Conservation (phyloP, 2,797 vertebrate genomes). For the Macropus fuliginosus region DNA sequence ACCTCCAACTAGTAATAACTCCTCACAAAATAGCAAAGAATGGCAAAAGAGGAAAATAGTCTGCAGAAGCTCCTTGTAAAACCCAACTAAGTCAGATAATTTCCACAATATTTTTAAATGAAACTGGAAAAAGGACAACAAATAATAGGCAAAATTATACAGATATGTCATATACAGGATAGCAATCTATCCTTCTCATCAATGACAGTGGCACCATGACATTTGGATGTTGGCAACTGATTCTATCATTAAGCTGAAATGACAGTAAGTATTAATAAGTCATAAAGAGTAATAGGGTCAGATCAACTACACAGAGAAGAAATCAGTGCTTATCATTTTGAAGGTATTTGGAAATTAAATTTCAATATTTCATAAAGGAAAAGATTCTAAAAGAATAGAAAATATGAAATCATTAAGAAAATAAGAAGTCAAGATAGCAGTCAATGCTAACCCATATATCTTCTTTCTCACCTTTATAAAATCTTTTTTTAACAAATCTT, state of each 20-base stretch:
- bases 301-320: not conserved
- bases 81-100: not conserved
- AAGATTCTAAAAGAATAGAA: not conserved
- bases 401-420: not conserved
- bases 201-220: not conserved
- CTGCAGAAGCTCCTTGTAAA: not conserved
- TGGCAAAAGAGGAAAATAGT: not conserved
- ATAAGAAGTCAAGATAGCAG: not conserved
- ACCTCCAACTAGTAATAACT: not conserved
- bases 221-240: not conserved
- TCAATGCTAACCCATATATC: not conserved
- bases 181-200: not conserved
- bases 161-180: not conserved
- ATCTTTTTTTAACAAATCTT: not conserved
- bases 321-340: not conserved
- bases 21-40: not conserved
- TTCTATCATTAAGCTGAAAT: not conserved
- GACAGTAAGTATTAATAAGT: not conserved
- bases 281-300: not conserved
- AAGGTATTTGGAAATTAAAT: not conserved
- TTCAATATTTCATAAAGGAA: not conserved
- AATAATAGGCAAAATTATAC: not conserved
- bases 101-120: not conserved
- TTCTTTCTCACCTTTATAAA: not conserved
- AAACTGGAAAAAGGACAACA: not conserved